These are phyloP conservation scores for Brachionus plicatilis DNA, from an alignment of 1,140 invertebrate species.

Conservation along the genomic window DNA sequence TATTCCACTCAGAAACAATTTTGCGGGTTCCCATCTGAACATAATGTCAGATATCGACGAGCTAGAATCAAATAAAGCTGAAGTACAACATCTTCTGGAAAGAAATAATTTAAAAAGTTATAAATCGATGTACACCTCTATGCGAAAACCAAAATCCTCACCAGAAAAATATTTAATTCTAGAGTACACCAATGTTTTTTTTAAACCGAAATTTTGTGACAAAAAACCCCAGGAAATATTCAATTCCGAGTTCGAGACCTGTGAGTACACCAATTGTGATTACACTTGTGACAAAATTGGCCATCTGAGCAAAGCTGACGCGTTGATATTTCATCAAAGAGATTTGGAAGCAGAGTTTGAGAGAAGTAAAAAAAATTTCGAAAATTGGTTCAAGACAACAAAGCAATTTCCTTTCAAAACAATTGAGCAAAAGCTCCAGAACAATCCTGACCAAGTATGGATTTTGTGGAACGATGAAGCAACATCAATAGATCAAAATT, in stretches of 20 bases:
- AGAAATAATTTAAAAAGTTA: neutral
- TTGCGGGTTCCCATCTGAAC: neutral
- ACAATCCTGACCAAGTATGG: conserved; percentile 35
- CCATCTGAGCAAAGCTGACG: neutral
- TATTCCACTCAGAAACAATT: neutral
- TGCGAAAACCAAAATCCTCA: neutral
- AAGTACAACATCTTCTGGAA: neutral
- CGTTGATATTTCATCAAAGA: conserved; percentile 11
- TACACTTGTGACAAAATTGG: conserved; percentile 29
- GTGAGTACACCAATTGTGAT: conserved; percentile 20
- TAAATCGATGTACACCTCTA: neutral
- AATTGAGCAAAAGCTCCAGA: neutral
- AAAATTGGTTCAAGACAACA: neutral
- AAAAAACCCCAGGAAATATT: neutral
- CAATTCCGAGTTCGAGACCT: neutral
- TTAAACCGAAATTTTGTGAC: conserved; percentile 23
- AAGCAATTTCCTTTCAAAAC: conserved; percentile 16
- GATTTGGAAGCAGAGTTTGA: conserved; percentile 17
- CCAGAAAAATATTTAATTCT: conserved; percentile 1
- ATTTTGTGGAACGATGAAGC: conserved; percentile 40
- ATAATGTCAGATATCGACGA: neutral
- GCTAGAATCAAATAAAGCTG: neutral
- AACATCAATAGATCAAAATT: neutral
- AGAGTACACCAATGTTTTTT: conserved; percentile 35
- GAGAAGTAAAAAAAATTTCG: neutral